Percentiles rank a stretch among this genome's conserved stretches.
These are phyloP conservation scores for Drosophila sp. DNA, from an alignment of 1,140 invertebrate species.

Conservation along the genomic window DNA sequence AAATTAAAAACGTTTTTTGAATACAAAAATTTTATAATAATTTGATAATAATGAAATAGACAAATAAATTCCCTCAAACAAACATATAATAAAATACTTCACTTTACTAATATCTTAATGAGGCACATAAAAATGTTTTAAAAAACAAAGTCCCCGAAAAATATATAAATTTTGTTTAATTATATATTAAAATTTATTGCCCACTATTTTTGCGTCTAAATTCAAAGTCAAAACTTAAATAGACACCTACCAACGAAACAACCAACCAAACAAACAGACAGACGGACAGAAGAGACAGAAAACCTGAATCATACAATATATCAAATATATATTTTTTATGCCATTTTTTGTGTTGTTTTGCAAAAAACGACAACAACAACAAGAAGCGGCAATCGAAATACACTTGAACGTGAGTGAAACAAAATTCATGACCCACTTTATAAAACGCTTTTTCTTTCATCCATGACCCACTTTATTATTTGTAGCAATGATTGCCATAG, in stretches of 20 bases:
- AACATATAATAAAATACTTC: not conserved
- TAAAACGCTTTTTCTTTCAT: slow-evolving; percentile 83
- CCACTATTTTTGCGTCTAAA: not conserved
- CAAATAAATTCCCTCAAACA: too few relatives aligned
- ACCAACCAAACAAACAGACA: slow-evolving; percentile 3
- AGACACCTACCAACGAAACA: slow-evolving; percentile 8
- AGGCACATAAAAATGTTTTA: not conserved
- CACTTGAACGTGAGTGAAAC: slow-evolving; percentile 82
- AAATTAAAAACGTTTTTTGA: not conserved
- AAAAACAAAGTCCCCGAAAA: not conserved
- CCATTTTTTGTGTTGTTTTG: slow-evolving; percentile 2
- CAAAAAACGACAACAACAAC: slow-evolving; percentile 33
- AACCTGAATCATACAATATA: slow-evolving; percentile 57
- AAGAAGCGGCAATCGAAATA: slow-evolving; percentile 77
- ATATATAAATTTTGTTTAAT: slow-evolving; percentile 6
- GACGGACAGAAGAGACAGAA: slow-evolving; percentile 11
- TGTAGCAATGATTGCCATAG: slow-evolving; percentile 69
- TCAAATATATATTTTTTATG: slow-evolving; percentile 47
- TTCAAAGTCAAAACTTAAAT: slow-evolving; percentile 33
- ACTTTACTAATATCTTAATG: not conserved
- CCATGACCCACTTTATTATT: slow-evolving; percentile 82
- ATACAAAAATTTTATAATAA: not conserved
- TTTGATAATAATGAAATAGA: not conserved
- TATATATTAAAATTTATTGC: slow-evolving; percentile 12
- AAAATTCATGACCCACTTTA: slow-evolving; percentile 83